phyloP scores from a whole-genome alignment of 2,113 vertebrate species.

The Seriola aureovittata region DNA sequence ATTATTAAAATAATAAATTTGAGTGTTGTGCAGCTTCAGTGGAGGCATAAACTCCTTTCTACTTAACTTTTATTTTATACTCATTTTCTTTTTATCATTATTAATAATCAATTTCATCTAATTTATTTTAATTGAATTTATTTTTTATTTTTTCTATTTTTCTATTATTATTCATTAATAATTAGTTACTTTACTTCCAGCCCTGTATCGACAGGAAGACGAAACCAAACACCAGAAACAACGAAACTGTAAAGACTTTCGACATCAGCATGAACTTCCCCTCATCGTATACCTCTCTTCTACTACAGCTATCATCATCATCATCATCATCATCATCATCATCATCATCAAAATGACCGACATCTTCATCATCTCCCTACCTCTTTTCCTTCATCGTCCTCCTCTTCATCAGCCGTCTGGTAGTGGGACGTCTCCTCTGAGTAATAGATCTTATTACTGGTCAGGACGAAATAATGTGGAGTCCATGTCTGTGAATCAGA shows the following conservation, averaged over 20 bases:
- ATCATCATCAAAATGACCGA: not conserved
- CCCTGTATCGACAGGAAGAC: not conserved
- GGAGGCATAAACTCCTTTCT: too few species aligned
- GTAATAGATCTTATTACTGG: constrained; percentile 92
- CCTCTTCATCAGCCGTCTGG: constrained; percentile 89
- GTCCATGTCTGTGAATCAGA: constrained; percentile 86
- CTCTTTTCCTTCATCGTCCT: constrained; percentile 88
- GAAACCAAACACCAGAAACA: not conserved
- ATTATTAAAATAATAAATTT: too few species aligned
- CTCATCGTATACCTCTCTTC: not conserved
- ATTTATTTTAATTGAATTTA: too few species aligned
- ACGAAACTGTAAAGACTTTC: too few species aligned
- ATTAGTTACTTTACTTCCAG: too few species aligned
- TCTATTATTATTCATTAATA: too few species aligned
- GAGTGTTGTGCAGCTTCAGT: too few species aligned
- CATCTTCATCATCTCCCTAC: constrained; percentile 45
- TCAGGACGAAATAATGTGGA: constrained; percentile 91
- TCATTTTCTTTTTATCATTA: too few species aligned
- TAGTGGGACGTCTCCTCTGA: constrained; percentile 90
- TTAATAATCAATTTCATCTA: too few species aligned
- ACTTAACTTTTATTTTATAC: too few species aligned
- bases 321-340: not conserved
- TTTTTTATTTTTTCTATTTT: too few species aligned
- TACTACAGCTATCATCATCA: not conserved
- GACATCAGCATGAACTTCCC: too few species aligned